Evolutionary conservation across 2,797 vertebrate species (phyloP).

Genomic region (Threskiornis aethiopicus): DNA sequence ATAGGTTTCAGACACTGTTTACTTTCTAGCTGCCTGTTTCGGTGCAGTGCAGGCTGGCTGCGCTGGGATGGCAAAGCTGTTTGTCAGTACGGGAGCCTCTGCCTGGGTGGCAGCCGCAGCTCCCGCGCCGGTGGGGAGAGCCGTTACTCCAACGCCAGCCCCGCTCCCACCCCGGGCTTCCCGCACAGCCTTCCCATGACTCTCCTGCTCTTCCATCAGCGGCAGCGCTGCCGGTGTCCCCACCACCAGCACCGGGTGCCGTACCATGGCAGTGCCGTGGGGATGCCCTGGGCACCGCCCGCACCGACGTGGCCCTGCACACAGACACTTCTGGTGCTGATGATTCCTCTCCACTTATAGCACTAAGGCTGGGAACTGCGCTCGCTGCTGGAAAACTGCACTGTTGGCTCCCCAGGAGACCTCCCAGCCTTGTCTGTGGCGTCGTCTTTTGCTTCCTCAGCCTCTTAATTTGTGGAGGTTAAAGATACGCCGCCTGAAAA

Average conservation of each 20-base stretch:
- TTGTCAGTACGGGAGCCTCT: slow-evolving; percentile 36
- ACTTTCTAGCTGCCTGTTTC: slow-evolving; percentile 77
- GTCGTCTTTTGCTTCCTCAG: not conserved
- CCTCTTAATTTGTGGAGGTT: not conserved
- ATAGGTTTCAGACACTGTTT: slow-evolving; percentile 88
- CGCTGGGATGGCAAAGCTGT: slow-evolving; percentile 50
- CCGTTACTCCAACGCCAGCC: rapidly evolving
- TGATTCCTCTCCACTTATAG: rapidly evolving
- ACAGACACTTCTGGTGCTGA: not conserved
- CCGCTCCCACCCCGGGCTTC: rapidly evolving
- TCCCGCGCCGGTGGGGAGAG: not conserved
- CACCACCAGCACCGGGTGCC: rapidly evolving
- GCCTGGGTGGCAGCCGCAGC: slow-evolving; percentile 57
- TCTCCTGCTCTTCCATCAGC: not conserved
- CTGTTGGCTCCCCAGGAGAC: not conserved
- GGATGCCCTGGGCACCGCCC: not conserved
- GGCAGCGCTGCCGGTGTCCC: rapidly evolving
- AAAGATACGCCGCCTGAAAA: not conserved
- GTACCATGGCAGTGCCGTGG: rapidly evolving
- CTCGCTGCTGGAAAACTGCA: rapidly evolving
- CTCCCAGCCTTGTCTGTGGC: not conserved
- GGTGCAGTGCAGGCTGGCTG: slow-evolving; percentile 61
- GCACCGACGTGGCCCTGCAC: rapidly evolving
- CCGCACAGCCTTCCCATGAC: not conserved
- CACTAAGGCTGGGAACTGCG: not conserved